Evolutionary conservation across 2,888 invertebrate species (phyloP).

Genomic region (Tiliacea citrago): DNA sequence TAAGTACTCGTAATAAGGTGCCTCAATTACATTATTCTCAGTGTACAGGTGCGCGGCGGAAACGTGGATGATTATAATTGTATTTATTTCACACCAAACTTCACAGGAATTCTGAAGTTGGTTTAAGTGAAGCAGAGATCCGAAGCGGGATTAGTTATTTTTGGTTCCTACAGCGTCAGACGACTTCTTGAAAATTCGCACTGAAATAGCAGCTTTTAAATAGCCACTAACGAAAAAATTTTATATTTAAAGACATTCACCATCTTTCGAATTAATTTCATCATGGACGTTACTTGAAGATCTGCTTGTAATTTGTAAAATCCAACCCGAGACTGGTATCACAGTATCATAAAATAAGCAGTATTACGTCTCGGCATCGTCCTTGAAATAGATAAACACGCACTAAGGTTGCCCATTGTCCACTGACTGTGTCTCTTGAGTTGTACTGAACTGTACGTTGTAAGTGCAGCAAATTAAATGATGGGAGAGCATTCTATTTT

Average conservation of each 20-base stretch:
- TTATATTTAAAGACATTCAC: background rate
- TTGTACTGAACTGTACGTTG: too few species aligned
- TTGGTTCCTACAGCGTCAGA: slow-evolving; percentile 17
- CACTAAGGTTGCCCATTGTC: too few species aligned
- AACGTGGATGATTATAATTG: slow-evolving; percentile 38
- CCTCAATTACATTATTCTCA: slow-evolving; percentile 35
- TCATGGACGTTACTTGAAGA: background rate
- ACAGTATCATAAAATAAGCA: too few species aligned
- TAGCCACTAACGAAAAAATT: background rate
- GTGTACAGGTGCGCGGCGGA: slow-evolving; percentile 23
- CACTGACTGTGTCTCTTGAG: too few species aligned
- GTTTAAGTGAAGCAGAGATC: slow-evolving; percentile 24
- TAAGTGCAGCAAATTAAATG: too few species aligned
- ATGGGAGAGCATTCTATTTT: too few species aligned
- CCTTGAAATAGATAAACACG: too few species aligned
- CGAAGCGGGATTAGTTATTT: slow-evolving; percentile 34
- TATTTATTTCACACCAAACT: slow-evolving; percentile 26
- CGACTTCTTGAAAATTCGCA: slow-evolving; percentile 26
- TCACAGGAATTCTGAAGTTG: slow-evolving; percentile 39
- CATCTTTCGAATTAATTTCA: slow-evolving; percentile 6
- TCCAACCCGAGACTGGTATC: background rate
- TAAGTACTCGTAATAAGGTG: slow-evolving; percentile 53
- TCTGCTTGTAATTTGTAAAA: too few species aligned
- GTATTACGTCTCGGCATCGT: too few species aligned
- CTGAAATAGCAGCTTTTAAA: slow-evolving; percentile 10